These are phyloP conservation scores for Erpornis zantholeuca DNA, from an alignment of 2,113 vertebrate species.

Conservation along the genomic window DNA sequence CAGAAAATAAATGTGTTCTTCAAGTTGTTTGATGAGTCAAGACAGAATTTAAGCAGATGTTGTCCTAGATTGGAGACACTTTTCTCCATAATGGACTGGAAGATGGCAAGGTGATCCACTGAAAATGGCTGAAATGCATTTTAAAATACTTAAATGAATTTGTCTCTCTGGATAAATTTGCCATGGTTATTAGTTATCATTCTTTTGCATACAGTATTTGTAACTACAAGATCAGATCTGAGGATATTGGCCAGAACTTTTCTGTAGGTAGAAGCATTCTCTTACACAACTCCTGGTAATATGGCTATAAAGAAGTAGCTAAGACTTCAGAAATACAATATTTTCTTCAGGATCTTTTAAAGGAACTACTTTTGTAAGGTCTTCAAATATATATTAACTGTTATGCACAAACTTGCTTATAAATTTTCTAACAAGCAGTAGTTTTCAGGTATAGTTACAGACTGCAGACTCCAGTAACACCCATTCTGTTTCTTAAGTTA, in stretches of 20 bases:
- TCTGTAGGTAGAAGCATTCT: background rate
- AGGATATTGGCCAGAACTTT: background rate
- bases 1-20: background rate
- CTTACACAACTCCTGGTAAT: background rate
- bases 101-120: background rate
- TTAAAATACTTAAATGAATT: background rate
- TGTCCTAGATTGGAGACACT: background rate
- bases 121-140: background rate
- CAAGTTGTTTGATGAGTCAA: background rate
- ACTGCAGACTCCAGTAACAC: background rate
- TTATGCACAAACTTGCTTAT: background rate
- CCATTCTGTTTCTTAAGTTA: background rate
- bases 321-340: background rate
- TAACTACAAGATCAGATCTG: background rate
- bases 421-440: background rate
- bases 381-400: background rate
- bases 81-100: background rate
- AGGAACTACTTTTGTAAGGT: background rate
- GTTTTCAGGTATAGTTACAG: background rate
- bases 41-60: background rate
- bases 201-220: background rate
- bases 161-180: background rate
- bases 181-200: background rate
- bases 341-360: background rate
- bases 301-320: background rate